phyloP scores from a whole-genome alignment of 1,140 invertebrate genomes.

The Dolichoris vasculosae region DNA sequence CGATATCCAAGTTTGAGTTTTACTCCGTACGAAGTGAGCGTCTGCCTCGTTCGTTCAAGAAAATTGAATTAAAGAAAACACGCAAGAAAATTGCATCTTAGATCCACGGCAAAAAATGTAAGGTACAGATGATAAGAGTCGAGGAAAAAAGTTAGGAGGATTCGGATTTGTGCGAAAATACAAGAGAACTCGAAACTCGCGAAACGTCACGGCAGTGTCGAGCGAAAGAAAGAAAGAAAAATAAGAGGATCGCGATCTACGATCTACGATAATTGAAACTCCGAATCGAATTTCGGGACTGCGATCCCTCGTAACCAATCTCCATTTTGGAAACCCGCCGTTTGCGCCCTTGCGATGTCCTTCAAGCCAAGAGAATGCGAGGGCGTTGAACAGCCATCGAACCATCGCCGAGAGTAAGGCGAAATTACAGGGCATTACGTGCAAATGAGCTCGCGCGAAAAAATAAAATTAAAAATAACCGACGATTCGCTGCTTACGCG shows the following conservation, averaged over 20 bases:
- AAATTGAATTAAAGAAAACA: too few species aligned
- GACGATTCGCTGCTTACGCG: not conserved
- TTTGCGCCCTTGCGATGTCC: not conserved
- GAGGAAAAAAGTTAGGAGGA: not conserved
- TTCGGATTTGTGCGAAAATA: not conserved
- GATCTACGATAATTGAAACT: too few species aligned
- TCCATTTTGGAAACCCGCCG: not conserved
- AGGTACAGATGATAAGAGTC: not conserved
- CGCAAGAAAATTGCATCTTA: too few species aligned
- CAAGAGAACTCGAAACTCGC: not conserved
- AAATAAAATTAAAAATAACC: not conserved
- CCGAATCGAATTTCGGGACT: not conserved
- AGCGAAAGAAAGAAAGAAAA: not conserved
- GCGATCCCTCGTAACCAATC: not conserved
- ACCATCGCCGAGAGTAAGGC: too few species aligned
- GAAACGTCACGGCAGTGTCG: too few species aligned
- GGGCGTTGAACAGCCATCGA: not conserved
- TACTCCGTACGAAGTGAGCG: too few species aligned
- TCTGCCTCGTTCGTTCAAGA: too few species aligned
- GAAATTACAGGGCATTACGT: slow-evolving; percentile 1
- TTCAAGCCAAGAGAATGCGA: not conserved
- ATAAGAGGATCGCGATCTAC: not conserved
- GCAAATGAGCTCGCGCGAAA: not conserved
- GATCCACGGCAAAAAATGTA: too few species aligned
- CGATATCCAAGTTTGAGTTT: too few species aligned